Conservation (phyloP, 2,888 invertebrate genomes). For the Boloria euphrosyne region DNA sequence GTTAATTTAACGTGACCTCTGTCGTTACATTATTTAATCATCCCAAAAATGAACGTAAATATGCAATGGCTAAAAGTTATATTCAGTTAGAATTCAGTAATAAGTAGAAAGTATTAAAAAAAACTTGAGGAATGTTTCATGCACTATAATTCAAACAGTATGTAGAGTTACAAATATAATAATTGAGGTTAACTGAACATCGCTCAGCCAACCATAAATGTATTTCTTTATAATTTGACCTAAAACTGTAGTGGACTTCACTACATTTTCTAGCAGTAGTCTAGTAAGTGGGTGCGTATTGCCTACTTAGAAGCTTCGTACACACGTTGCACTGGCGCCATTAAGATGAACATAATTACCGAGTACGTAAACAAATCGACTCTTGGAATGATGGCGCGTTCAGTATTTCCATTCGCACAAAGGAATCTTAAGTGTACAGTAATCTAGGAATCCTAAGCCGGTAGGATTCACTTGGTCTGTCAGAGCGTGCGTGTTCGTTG, state of each 20-base stretch:
- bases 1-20: too few species aligned
- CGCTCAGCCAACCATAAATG: neutral
- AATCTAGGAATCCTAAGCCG: conserved; percentile 57
- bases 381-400: conserved; percentile 52
- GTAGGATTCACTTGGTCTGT: conserved; percentile 50
- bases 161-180: too few species aligned
- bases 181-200: neutral
- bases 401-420: conserved; percentile 52
- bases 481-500: conserved; percentile 43
- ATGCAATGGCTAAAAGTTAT: too few species aligned
- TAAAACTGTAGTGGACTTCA: neutral
- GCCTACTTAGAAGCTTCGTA: conserved; percentile 21
- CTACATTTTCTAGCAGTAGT: neutral
- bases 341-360: conserved; percentile 54
- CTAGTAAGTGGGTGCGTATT: conserved; percentile 8
- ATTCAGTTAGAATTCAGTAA: too few species aligned
- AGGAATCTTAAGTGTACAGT: conserved; percentile 68
- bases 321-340: conserved; percentile 24
- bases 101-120: too few species aligned
- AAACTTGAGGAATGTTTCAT: too few species aligned
- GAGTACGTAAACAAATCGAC: conserved; percentile 61
- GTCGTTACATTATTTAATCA: too few species aligned
- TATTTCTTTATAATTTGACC: neutral
- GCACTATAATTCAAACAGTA: too few species aligned
- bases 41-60: too few species aligned